Percentiles rank a stretch among this genome's conserved stretches.
Evolutionary conservation across 2,797 vertebrate species (phyloP).

Genomic region (Epinephelus malabaricus): DNA sequence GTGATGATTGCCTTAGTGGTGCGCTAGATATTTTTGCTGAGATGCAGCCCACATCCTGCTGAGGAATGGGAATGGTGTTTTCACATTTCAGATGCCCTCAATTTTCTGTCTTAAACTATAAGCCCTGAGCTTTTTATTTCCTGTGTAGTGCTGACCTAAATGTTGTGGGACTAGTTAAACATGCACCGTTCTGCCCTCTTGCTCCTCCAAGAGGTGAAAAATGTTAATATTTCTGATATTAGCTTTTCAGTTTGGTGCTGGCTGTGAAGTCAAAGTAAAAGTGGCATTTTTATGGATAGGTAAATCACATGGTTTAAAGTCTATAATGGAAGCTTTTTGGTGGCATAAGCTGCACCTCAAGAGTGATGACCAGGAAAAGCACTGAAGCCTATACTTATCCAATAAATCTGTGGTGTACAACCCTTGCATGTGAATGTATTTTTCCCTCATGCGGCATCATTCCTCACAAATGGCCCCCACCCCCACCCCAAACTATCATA

Average conservation of each 20-base stretch:
- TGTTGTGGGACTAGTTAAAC: constrained; percentile 11
- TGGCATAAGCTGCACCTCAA: constrained; percentile 41
- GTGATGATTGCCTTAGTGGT: constrained; percentile 51
- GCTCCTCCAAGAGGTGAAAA: neutral
- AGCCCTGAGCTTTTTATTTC: constrained; percentile 36
- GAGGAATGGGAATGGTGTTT: constrained; percentile 52
- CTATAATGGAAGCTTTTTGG: constrained; percentile 47
- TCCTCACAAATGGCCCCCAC: constrained; percentile 57
- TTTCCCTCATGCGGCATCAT: constrained; percentile 68
- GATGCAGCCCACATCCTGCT: constrained; percentile 66
- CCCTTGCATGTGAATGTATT: constrained; percentile 58
- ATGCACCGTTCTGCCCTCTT: constrained; percentile 8
- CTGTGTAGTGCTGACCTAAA: constrained; percentile 41
- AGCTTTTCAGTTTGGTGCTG: neutral
- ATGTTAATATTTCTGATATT: neutral
- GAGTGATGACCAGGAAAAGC: constrained; percentile 51
- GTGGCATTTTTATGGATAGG: constrained; percentile 29
- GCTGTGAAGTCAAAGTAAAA: constrained; percentile 20
- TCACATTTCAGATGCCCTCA: constrained; percentile 43
- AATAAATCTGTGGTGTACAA: constrained; percentile 67
- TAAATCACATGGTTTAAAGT: constrained; percentile 33
- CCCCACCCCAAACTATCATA: constrained; percentile 69
- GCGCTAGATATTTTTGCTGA: constrained; percentile 44
- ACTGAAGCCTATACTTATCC: constrained; percentile 65
- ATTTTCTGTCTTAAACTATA: constrained; percentile 40